A percentile compares a stretch with the other conserved stretches of the same genome.
phyloP scores from a whole-genome alignment of 2,797 vertebrate species.

The Hylomyscus alleni region DNA sequence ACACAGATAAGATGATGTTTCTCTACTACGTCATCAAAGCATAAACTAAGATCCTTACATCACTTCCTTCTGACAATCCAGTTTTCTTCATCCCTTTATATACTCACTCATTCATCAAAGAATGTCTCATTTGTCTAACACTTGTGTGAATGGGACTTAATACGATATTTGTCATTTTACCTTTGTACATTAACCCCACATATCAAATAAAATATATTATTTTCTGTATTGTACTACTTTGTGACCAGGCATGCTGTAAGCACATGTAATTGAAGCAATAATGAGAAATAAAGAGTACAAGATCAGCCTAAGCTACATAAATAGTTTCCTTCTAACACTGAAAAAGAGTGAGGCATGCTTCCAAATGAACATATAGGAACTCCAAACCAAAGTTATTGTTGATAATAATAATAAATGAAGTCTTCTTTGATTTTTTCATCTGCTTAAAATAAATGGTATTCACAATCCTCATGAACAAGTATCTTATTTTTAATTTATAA shows the following conservation, averaged over 20 bases:
- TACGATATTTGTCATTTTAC: background rate
- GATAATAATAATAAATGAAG: background rate
- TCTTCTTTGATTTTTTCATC: background rate
- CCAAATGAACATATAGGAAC: background rate
- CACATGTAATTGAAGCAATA: background rate
- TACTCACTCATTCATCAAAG: background rate
- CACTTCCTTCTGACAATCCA: background rate
- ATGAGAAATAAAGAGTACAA: background rate
- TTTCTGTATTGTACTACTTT: background rate
- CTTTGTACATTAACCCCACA: background rate
- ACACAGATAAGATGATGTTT: background rate
- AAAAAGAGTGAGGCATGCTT: background rate
- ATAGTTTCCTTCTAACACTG: background rate
- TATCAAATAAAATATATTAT: background rate
- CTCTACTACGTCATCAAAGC: background rate
- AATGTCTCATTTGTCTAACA: background rate
- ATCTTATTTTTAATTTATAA: background rate
- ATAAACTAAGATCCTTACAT: background rate
- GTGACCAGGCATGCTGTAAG: background rate
- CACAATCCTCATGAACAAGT: background rate
- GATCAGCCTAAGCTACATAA: background rate
- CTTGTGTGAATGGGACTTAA: background rate
- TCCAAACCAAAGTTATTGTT: background rate
- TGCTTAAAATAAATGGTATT: background rate
- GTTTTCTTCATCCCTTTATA: background rate